Evolutionary conservation across 2,797 vertebrate species (phyloP).

Genomic region (Poeciliopsis presidionis): DNA sequence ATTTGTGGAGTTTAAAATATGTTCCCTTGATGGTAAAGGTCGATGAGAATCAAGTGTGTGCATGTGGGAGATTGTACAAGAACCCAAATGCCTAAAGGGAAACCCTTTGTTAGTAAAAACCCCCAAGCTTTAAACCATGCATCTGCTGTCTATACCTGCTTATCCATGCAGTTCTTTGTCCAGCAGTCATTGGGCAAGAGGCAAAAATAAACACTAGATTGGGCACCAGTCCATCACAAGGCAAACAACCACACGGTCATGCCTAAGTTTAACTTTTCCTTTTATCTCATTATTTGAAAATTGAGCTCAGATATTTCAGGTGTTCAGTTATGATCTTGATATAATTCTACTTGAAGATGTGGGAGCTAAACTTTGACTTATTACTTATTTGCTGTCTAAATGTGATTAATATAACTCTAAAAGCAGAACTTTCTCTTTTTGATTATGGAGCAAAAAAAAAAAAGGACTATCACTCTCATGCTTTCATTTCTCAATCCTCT

Average conservation of each 20-base stretch:
- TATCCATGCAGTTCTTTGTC: background rate
- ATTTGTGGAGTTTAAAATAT: background rate
- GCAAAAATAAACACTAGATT: background rate
- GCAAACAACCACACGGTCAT: background rate
- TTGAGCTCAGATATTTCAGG: background rate
- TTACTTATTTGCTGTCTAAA: slow-evolving; percentile 40
- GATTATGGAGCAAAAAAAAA: slow-evolving; percentile 13
- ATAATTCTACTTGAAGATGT: background rate
- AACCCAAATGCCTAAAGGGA: background rate
- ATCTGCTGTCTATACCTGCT: background rate
- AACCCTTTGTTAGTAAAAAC: background rate
- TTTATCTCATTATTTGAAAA: background rate
- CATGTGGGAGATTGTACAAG: background rate
- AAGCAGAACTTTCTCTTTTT: slow-evolving; percentile 12
- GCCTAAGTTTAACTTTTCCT: background rate
- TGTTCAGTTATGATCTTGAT: background rate
- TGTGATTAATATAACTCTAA: slow-evolving; percentile 23
- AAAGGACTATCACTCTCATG: slow-evolving; percentile 3
- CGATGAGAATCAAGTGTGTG: background rate
- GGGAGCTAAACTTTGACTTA: background rate
- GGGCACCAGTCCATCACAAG: background rate
- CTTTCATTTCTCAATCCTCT: slow-evolving; percentile 22
- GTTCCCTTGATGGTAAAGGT: background rate
- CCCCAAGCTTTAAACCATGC: background rate
- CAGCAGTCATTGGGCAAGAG: background rate